Conservation (phyloP, 2,888 invertebrate species). For the Camponotus fellah region DNA sequence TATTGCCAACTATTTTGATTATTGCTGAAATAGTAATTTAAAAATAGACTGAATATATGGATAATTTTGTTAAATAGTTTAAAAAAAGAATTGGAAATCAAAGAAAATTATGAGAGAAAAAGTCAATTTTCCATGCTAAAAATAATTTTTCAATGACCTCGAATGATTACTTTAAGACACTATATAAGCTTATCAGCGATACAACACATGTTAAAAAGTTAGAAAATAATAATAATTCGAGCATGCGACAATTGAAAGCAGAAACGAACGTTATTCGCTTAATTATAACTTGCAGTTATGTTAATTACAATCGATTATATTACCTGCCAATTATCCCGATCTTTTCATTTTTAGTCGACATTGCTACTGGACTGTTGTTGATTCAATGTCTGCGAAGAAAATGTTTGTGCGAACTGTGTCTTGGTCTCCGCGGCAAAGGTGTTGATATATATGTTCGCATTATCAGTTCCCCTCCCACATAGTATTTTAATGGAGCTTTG, state of each 20-base stretch:
- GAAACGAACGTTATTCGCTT: neutral
- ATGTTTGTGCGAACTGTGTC: neutral
- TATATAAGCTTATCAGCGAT: neutral
- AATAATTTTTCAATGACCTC: neutral
- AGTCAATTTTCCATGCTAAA: neutral
- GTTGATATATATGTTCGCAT: constrained; percentile 5
- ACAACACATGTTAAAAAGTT: neutral
- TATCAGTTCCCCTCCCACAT: constrained; percentile 32
- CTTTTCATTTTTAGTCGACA: constrained; percentile 88
- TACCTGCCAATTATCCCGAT: constrained; percentile 93
- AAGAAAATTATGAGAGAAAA: neutral
- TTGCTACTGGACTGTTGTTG: constrained; percentile 45
- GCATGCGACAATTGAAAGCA: neutral
- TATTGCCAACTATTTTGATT: neutral
- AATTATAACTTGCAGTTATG: neutral
- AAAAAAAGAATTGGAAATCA: neutral
- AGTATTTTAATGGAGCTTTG: neutral
- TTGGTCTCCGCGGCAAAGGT: neutral
- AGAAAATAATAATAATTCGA: neutral
- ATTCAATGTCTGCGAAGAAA: neutral
- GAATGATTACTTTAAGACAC: neutral
- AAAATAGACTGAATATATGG: neutral
- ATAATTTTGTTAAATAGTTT: constrained; percentile 13
- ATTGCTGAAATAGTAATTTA: neutral
- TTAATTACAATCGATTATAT: constrained; percentile 35